phyloP scores from a whole-genome alignment of 2,113 vertebrate species.

The Pituophis catenifer region DNA sequence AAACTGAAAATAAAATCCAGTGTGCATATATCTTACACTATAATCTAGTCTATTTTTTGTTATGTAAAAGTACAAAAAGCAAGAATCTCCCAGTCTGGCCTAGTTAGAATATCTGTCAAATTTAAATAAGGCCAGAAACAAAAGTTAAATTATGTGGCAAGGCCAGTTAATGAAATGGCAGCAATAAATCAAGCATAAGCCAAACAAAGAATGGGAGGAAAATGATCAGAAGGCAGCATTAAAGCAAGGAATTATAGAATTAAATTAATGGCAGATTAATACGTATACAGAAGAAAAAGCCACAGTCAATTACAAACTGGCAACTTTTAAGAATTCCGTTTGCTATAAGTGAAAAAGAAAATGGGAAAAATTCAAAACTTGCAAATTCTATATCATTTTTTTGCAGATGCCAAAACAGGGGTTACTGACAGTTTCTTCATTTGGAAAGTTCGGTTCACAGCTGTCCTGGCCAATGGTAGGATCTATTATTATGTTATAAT shows the following conservation, averaged over 20 bases:
- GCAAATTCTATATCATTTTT: background rate
- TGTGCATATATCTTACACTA: too few species aligned
- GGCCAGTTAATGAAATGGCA: constrained; percentile 47
- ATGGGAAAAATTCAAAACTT: constrained; percentile 16
- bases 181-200: constrained; percentile 38
- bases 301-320: constrained; percentile 44
- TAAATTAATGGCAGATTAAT: constrained; percentile 51
- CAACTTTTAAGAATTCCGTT: constrained; percentile 28
- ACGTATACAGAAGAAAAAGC: constrained; percentile 18
- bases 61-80: too few species aligned
- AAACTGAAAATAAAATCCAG: too few species aligned
- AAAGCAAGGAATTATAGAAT: constrained; percentile 46
- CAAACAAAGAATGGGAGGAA: constrained; percentile 25
- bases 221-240: constrained; percentile 48
- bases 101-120: constrained; percentile 20
- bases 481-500: background rate
- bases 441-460: background rate
- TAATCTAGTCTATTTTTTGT: too few species aligned
- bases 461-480: background rate
- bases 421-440: background rate
- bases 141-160: constrained; percentile 47
- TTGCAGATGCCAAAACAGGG: background rate
- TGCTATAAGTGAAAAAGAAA: background rate
- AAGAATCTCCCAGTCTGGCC: background rate
- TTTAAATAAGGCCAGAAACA: constrained; percentile 41